Conservation (phyloP, 2,113 vertebrate species). For the Gnathonemus echidnorhynchus region DNA sequence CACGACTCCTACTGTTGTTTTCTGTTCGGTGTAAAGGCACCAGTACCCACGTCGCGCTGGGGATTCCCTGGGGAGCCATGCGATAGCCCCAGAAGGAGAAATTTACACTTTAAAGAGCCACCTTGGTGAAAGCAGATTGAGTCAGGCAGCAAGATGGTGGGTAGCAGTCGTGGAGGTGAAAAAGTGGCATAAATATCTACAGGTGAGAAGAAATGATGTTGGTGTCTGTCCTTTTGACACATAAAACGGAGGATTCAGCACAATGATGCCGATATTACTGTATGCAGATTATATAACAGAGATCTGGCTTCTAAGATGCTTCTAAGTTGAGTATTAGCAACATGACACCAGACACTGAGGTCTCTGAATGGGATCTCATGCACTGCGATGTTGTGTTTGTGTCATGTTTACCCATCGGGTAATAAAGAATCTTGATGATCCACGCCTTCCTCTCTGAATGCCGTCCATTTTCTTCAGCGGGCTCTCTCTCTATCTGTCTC, state of each 20-base stretch:
- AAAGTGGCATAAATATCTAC: constrained; percentile 60
- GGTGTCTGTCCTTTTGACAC: background rate
- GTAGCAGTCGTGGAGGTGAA: constrained; percentile 41
- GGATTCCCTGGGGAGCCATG: constrained; percentile 25
- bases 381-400: constrained; percentile 32
- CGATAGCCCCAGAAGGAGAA: constrained; percentile 18
- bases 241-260: background rate
- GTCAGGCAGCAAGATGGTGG: constrained; percentile 48
- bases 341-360: constrained; percentile 48
- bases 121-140: background rate
- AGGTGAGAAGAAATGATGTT: constrained; percentile 30
- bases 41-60: background rate
- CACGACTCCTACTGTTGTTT: background rate
- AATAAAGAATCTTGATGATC: background rate
- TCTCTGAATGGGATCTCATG: constrained; percentile 49
- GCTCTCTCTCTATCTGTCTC: background rate
- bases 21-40: background rate
- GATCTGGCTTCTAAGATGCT: background rate
- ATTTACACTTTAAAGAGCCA: constrained; percentile 2
- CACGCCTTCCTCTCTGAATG: background rate
- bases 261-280: background rate
- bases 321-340: constrained; percentile 56
- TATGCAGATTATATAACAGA: background rate
- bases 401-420: background rate
- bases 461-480: background rate